phyloP scores from a whole-genome alignment of 1,140 invertebrate genomes.

The Drosophila kurseongensis region DNA sequence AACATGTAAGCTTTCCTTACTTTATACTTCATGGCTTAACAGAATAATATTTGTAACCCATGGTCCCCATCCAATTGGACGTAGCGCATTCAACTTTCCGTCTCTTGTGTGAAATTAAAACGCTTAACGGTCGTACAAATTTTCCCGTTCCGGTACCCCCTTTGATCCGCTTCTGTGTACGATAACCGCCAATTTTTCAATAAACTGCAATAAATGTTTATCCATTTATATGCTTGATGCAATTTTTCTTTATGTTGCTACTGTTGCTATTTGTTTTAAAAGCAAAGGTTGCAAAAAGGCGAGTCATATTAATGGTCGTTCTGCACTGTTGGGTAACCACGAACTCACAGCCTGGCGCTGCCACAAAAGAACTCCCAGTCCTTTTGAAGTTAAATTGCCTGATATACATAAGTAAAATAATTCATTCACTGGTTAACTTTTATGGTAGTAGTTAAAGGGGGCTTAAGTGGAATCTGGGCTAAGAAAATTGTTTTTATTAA shows the following conservation, averaged over 20 bases:
- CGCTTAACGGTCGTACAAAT: conserved; percentile 56
- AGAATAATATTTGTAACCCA: not conserved
- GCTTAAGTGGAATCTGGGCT: not conserved
- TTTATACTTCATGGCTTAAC: no score
- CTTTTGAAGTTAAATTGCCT: conserved; percentile 26
- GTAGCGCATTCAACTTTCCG: conserved; percentile 54
- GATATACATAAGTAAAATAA: conserved; percentile 13
- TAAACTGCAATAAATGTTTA: conserved; percentile 82
- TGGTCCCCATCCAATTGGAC: not conserved
- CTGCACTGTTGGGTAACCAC: conserved; percentile 36
- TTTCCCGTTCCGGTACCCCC: conserved; percentile 16
- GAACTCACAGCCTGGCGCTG: conserved; percentile 1
- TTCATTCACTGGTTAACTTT: not conserved
- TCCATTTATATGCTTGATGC: conserved; percentile 75
- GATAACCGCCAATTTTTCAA: conserved; percentile 81
- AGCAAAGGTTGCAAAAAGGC: conserved; percentile 36
- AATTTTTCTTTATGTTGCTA: conserved; percentile 44
- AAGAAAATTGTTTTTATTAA: not conserved
- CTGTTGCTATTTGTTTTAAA: conserved; percentile 48
- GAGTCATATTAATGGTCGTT: conserved; percentile 45
- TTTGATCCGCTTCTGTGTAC: conserved; percentile 18
- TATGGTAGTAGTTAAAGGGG: not conserved
- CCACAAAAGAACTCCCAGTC: conserved; percentile 2
- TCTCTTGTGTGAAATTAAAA: conserved; percentile 76
- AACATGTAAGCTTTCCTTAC: no score